Evolutionary conservation across 2,113 vertebrate genomes (phyloP).

Genomic region (Poeciliopsis turrubarensis): DNA sequence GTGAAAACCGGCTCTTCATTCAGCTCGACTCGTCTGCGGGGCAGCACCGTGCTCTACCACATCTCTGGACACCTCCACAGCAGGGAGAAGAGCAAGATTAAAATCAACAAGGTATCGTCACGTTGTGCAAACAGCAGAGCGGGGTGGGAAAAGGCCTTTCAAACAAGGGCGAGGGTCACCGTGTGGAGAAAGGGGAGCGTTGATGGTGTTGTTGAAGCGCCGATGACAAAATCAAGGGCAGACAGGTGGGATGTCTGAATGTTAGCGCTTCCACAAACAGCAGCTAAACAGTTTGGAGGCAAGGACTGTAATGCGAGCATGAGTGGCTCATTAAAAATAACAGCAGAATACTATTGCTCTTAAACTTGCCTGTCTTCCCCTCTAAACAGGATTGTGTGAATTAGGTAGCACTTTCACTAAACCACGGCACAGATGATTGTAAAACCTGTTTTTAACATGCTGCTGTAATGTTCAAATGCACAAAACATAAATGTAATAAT

Average conservation of each 20-base stretch:
- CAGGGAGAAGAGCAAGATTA: constrained; percentile 95
- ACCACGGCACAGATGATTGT: too few relatives aligned
- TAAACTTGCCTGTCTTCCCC: neutral
- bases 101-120: constrained; percentile 91
- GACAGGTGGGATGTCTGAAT: neutral
- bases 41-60: constrained; percentile 93
- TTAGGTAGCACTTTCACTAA: neutral
- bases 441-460: too few relatives aligned
- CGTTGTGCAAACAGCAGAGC: constrained; percentile 3
- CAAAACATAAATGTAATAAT: too few relatives aligned
- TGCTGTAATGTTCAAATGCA: too few relatives aligned
- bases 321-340: neutral
- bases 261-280: neutral
- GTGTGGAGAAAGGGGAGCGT: constrained; percentile 16
- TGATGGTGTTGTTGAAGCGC: constrained; percentile 12
- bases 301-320: neutral
- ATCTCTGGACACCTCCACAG: constrained; percentile 97
- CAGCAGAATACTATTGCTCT: neutral
- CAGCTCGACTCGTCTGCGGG: constrained; percentile 86
- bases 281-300: neutral
- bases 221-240: neutral
- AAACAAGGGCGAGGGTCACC: neutral
- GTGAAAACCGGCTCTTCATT: constrained; percentile 88
- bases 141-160: neutral
- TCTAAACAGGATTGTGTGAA: neutral